Conservation (phyloP, 2,113 vertebrate species). For the Cromileptes altivelis region DNA sequence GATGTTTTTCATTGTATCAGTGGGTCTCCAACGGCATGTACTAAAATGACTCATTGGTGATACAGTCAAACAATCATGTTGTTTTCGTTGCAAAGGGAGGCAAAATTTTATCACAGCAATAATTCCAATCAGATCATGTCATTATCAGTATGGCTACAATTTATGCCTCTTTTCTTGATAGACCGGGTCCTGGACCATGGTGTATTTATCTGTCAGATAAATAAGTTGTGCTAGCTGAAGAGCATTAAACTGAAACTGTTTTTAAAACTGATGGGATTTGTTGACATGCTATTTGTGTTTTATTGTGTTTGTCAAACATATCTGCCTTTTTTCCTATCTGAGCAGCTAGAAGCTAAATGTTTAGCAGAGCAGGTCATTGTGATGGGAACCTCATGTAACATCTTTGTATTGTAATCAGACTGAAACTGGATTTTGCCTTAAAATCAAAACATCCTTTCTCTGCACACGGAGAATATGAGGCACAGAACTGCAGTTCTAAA, state of each 20-base stretch:
- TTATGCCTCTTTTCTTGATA: neutral
- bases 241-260: neutral
- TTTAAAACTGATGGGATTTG: neutral
- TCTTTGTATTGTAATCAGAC: slow-evolving; percentile 90
- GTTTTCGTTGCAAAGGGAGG: neutral
- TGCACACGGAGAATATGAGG: slow-evolving; percentile 87
- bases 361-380: slow-evolving; percentile 74
- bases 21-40: neutral
- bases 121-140: neutral
- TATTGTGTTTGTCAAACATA: neutral
- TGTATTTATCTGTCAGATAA: neutral
- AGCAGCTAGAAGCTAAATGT: neutral
- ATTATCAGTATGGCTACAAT: neutral
- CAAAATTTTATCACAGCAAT: neutral
- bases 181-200: neutral
- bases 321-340: neutral
- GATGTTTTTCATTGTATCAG: slow-evolving; percentile 36
- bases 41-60: neutral
- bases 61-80: neutral
- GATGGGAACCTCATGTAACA: slow-evolving; percentile 85
- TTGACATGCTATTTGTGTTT: neutral
- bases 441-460: slow-evolving; percentile 86
- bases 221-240: neutral
- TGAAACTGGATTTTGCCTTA: slow-evolving; percentile 85
- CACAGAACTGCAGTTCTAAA: slow-evolving; percentile 85